Evolutionary conservation across 2,888 invertebrate species (phyloP).

Genomic region (Busseola fusca): DNA sequence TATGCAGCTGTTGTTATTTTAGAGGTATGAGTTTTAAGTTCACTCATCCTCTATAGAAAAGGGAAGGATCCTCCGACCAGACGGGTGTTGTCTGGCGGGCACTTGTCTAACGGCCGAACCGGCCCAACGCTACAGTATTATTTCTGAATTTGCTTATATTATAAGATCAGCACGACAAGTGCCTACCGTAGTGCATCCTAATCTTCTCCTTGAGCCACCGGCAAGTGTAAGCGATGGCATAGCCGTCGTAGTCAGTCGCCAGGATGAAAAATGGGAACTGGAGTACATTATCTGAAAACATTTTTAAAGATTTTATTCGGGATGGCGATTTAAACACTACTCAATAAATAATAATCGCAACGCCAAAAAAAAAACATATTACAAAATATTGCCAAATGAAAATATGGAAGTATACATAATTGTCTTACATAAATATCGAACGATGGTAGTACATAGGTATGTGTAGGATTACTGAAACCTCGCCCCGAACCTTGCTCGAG

Average conservation of each 20-base stretch:
- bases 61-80: too few relatives aligned
- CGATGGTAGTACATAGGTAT: neutral
- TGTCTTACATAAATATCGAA: neutral
- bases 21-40: too few relatives aligned
- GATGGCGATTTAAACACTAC: neutral
- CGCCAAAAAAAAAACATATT: too few relatives aligned
- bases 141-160: too few relatives aligned
- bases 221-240: constrained; percentile 83
- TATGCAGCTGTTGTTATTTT: neutral
- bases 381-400: too few relatives aligned
- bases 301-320: neutral
- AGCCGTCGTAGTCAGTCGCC: constrained; percentile 81
- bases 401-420: too few relatives aligned
- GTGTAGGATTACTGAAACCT: neutral
- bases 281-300: constrained; percentile 74
- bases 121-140: too few relatives aligned
- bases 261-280: constrained; percentile 83
- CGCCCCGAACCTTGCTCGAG: too few relatives aligned
- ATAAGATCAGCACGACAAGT: neutral
- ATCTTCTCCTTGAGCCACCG: constrained; percentile 79
- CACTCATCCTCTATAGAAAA: too few relatives aligned
- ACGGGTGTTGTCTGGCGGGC: too few relatives aligned
- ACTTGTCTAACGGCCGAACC: too few relatives aligned
- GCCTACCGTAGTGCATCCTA: constrained; percentile 80
- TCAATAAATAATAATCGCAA: neutral